Base-by-base conservation (phyloP, 2,888 invertebrate species). In the Spodoptera littoralis region DNA sequence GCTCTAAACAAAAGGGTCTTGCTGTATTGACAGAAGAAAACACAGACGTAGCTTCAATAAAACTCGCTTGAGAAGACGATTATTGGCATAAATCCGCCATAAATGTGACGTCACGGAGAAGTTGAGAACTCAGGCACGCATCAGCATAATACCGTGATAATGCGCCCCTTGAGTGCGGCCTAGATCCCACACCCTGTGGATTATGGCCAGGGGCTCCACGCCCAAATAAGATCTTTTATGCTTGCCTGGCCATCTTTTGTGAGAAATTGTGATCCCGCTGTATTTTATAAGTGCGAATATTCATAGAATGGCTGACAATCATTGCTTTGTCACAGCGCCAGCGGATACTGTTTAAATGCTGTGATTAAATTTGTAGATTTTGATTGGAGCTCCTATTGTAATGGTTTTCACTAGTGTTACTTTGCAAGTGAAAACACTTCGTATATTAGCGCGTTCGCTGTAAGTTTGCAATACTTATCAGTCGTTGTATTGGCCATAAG, bases 141-240 rank as follows among this genome's bases (percentile, higher is more conserved):
- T 93, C 92, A 92, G 91, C 92, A 93, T 93, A 93, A 93, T 93
- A 82, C 90, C 84, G 86, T 84, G 90, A 91, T 93, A 93, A 94
- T 93, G 90, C 88, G 85, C 85, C 89, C 81, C 90, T 92, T 84
- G 88, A 93, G 87, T 85, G 86, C 86, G 88, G 85, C 89, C 88
- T 83, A 84, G 88, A 87, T 85, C 86, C 83, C 86, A 86, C 82
- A 77, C 87, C 88, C 91, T 93, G 93, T 82, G 89, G 92, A 91
- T 93, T 93, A 93, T 91, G 81, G 89, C 87, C 85, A 76, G 76
- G 77, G 83, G 80, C 84, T 85, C 82, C 81, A 74, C 85, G 80
- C 87, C 86, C 86, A 86, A 91, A 91, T 92, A 90, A 90, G 85
- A 86, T 86, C 85, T 90, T 80, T 88, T 87, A 87, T 83, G 84